A percentile compares a stretch with the other conserved stretches of the same genome.
These are phyloP conservation scores for Climacteris rufus DNA, from an alignment of 2,113 vertebrate species.

Conservation along the genomic window DNA sequence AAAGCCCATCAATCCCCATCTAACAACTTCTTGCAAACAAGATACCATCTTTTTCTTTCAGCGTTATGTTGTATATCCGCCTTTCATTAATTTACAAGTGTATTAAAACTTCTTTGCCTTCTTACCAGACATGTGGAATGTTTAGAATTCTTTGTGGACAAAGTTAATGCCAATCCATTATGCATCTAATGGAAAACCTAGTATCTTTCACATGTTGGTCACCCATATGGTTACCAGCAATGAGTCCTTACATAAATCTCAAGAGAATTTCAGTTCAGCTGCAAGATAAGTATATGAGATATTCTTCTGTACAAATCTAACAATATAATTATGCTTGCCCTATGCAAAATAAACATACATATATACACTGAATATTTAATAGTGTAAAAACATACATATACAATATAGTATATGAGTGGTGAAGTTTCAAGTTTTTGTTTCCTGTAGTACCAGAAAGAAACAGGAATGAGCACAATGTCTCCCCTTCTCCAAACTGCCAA, in stretches of 20 bases:
- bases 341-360: not conserved
- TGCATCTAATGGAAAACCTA: not conserved
- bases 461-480: not conserved
- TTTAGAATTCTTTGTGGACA: not conserved
- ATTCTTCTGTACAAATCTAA: not conserved
- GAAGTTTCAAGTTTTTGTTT: not conserved
- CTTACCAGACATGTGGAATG: not conserved
- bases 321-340: not conserved
- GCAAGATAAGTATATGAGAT: not conserved
- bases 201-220: not conserved
- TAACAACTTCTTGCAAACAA: not conserved
- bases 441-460: not conserved
- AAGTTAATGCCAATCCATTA: not conserved
- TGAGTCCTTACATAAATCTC: not conserved
- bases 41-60: not conserved
- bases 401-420: not conserved
- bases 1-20: not conserved
- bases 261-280: not conserved
- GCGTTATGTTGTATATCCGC: not conserved
- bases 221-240: not conserved
- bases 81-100: not conserved
- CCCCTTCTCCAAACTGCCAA: not conserved
- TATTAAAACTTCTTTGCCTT: not conserved
- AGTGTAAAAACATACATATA: not conserved
- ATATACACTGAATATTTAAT: not conserved